Evolutionary conservation across 30 jellyfish, hydroid and myxozoan genomes (phyloP), one percentile per base, ranked within the genome.

Genomic region (Turritopsis rubra): DNA sequence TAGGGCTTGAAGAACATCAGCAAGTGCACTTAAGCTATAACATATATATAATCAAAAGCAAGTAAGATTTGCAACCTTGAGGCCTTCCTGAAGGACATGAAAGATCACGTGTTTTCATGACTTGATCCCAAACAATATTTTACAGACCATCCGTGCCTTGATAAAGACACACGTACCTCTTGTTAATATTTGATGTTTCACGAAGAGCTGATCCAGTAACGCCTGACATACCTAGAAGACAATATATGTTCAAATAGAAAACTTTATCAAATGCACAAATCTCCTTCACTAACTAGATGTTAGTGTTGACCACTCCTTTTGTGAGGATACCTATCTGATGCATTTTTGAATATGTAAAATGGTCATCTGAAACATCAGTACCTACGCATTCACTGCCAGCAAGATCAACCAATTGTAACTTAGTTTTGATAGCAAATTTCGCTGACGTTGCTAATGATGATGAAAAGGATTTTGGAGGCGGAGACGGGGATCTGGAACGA

Each of bases 341-440:
- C 19, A 54, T 54, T 54, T 16, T 18, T 18, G 21, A 18, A 54
- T 16, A 54, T 54, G 72, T 54, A 54, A 54, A 54, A 54, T 16
- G 21, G 19, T 54, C 19, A 54, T 54, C 18, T 21, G 72, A 54
- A 54, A n/a, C n/a, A n/a, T n/a, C 29, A 92, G 18, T 86, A 90
- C 97, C 97, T 54, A 90, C 97, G 83, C 95, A 90, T 73, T 90
- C 97, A 72, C 97, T 90, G 75, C 97, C 97, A 73, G 97, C 97
- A 23, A 90, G 83, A 66, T 90, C 97, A 7, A 90, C 97, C 80
- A 90, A 81, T 80, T 90, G 97, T 73, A 90, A 82, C 28, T 90
- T 90, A 20, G 97, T 90, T 53, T 90, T 90, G 28, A 90, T 88
- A 5, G 76, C 83, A 83, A 68, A 26, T 72, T 83, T 86, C 52